Evolutionary conservation across 1,140 invertebrate species (phyloP), one percentile per base, ranked within the genome.

Genomic region (Uloborus diversus): DNA sequence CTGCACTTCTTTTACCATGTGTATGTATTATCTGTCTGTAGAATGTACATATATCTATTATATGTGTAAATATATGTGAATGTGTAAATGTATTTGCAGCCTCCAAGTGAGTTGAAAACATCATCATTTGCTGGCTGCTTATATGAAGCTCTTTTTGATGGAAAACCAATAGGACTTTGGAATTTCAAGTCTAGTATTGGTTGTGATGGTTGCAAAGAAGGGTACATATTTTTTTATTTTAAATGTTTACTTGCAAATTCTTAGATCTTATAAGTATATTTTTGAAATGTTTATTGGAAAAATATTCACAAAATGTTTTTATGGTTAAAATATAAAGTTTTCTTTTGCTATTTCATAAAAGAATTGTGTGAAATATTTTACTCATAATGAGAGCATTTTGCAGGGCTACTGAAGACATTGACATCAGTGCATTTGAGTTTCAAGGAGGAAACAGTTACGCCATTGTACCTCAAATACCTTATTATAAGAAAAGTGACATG

Each of bases 371-470:
- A 13, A 42, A 42, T 17, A 42, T 42, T 42, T 51, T 9, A 9
- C 17, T 4, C 1, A 17, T 7, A 53, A n/a, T 28, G 25, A 32
- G 7, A 53, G 20, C 9, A 53, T 20, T n/a, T 53, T 53, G 4
- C 51, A 92, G 90, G 57, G 89, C 88, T 42, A 89, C 89, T 83
- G 88, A 87, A 83, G 64, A 71, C 35, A 84, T 86, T 0, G 85
- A 86, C 61, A 89, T 89, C 37, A 85, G 86, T 42, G 88, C 88
- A 3, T 92, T 89, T 83, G 90, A 89, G 84, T 95, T 94, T 85
- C 90, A 91, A 84, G 94, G 94, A 83, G 94, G 94, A 11, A 88
- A 91, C 35, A 94, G 94, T 0, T 96, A 95, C 85, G 91, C 92
- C 1, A 90, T 92, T 42, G 87, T 93, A 7, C 82, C 90, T 89